Evolutionary conservation across 1,140 invertebrate species (phyloP).

Genomic region (Drosophila kepulauana): DNA sequence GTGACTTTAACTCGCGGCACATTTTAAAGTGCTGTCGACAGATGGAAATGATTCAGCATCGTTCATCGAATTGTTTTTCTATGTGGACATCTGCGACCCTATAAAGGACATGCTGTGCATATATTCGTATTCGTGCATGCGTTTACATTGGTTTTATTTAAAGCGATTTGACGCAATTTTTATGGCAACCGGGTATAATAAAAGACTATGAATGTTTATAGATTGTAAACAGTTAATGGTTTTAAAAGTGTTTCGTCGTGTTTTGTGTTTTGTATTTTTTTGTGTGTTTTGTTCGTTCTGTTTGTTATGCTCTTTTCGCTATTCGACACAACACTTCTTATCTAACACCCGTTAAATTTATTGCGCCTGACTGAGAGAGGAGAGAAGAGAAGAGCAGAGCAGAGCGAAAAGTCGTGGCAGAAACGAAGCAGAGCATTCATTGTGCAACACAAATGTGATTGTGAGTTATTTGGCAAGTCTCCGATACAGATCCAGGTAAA

Average conservation of each 20-base stretch:
- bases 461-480: conserved; percentile 44
- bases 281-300: background rate
- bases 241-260: conserved; percentile 24
- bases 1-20: background rate
- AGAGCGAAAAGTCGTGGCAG: background rate
- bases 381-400: too few species aligned
- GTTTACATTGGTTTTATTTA: conserved; percentile 1
- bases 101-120: conserved; percentile 5
- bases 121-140: background rate
- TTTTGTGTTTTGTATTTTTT: conserved; percentile 6
- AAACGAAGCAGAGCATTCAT: conserved; percentile 21
- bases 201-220: conserved; percentile 46
- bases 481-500: conserved; percentile 60
- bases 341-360: conserved; percentile 78
- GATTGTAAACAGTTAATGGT: conserved; percentile 54
- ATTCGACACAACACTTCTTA: conserved; percentile 60
- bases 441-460: conserved; percentile 61
- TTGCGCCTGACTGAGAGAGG: conserved; percentile 43
- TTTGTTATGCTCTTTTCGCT: conserved; percentile 35
- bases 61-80: background rate
- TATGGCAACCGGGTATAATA: conserved; percentile 20
- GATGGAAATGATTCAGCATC: background rate
- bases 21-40: background rate
- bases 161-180: conserved; percentile 5
- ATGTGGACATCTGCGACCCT: background rate